phyloP scores from a whole-genome alignment of 2,797 vertebrate species.

The Parauchenoglanis ngamensis region DNA sequence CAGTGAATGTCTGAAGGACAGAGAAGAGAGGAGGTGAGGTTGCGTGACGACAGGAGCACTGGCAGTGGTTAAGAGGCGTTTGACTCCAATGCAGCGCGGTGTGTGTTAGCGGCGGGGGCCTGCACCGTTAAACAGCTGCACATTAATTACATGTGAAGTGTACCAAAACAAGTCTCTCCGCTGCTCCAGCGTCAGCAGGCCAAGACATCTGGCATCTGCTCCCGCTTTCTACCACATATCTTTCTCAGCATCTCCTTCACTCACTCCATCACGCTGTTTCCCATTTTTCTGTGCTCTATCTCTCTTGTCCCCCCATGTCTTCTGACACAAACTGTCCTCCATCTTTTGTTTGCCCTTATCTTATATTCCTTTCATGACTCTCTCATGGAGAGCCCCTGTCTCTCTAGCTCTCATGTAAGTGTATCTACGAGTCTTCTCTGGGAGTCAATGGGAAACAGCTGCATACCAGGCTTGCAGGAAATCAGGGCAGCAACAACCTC shows the following conservation, averaged over 20 bases:
- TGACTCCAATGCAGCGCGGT: slow-evolving; percentile 57
- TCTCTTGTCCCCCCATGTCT: slow-evolving; percentile 22
- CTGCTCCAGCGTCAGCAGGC: slow-evolving; percentile 62
- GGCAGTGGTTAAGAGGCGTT: slow-evolving; percentile 59
- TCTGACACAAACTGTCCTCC: slow-evolving; percentile 47
- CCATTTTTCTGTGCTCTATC: neutral
- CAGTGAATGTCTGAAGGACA: slow-evolving; percentile 20
- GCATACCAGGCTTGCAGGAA: slow-evolving; percentile 87
- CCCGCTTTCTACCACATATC: slow-evolving; percentile 57
- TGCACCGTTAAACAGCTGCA: slow-evolving; percentile 85
- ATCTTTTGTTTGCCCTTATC: slow-evolving; percentile 59
- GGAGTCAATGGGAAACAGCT: slow-evolving; percentile 94
- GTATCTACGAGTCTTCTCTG: slow-evolving; percentile 83
- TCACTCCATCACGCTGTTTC: slow-evolving; percentile 17
- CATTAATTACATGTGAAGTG: slow-evolving; percentile 89
- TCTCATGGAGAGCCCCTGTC: slow-evolving; percentile 15
- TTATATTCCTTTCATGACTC: slow-evolving; percentile 29
- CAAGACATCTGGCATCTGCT: slow-evolving; percentile 68
- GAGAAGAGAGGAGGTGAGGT: slow-evolving; percentile 45
- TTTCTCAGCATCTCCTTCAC: slow-evolving; percentile 45
- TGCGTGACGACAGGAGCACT: slow-evolving; percentile 56
- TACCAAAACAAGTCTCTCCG: slow-evolving; percentile 84
- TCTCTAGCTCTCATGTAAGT: slow-evolving; percentile 25
- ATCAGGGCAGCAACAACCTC: slow-evolving; percentile 37
- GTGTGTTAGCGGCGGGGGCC: slow-evolving; percentile 70